Evolutionary conservation across 2,888 invertebrate genomes (phyloP).

Genomic region (Caenorhabditis becei): DNA sequence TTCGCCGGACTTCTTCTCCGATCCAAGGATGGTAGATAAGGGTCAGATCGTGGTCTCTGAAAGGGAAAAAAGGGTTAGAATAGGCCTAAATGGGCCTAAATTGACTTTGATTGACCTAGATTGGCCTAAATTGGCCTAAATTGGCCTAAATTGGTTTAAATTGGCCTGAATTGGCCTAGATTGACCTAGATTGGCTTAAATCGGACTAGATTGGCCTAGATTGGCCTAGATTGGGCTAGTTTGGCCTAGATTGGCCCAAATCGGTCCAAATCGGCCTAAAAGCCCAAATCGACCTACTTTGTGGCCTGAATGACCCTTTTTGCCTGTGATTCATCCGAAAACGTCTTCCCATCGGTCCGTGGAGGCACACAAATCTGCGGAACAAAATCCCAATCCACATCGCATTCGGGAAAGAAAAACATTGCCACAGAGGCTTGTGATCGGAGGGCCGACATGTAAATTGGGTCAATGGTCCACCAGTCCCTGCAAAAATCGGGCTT

Average conservation of each 20-base stretch:
- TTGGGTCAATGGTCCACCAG: slow-evolving; percentile 72
- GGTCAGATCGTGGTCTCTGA: slow-evolving; percentile 68
- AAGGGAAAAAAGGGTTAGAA: neutral
- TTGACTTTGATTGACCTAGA: no score
- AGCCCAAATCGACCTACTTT: slow-evolving; percentile 44
- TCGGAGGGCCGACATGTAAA: slow-evolving; percentile 66
- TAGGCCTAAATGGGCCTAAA: neutral
- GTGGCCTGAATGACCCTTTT: slow-evolving; percentile 66
- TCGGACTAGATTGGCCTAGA: neutral
- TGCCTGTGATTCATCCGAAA: slow-evolving; percentile 59
- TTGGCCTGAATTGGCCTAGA: no score
- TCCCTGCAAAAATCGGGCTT: slow-evolving; percentile 19
- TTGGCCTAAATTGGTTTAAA: neutral
- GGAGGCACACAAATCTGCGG: slow-evolving; percentile 66
- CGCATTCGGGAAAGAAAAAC: slow-evolving; percentile 74
- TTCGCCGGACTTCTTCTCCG: slow-evolving; percentile 61
- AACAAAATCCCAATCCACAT: slow-evolving; percentile 62
- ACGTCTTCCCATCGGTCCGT: slow-evolving; percentile 56
- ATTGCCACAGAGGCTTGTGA: slow-evolving; percentile 67
- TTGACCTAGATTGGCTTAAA: neutral
- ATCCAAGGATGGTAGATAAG: slow-evolving; percentile 69
- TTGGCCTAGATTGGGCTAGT: no score
- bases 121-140: neutral
- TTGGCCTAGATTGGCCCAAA: neutral
- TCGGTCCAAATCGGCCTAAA: neutral